These are phyloP conservation scores for Drosophila albomicans DNA, from an alignment of 1,140 invertebrate species.

Conservation along the genomic window DNA sequence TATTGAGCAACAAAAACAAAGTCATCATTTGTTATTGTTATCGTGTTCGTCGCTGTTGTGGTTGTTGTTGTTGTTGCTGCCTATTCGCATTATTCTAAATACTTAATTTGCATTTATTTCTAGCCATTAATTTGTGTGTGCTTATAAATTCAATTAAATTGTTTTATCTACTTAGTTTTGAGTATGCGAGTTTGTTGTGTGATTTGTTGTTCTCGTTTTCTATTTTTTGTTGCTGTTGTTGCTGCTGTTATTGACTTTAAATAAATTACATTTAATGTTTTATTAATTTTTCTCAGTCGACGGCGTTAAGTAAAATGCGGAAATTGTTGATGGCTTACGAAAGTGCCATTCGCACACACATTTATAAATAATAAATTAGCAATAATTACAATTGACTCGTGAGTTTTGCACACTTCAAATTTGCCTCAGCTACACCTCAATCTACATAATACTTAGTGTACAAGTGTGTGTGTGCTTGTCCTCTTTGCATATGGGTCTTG, in stretches of 20 bases:
- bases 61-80: conserved; percentile 39
- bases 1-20: conserved; percentile 70
- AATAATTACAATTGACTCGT: conserved; percentile 41
- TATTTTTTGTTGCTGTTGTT: not conserved
- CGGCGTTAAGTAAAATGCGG: conserved; percentile 64
- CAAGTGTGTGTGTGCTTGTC: conserved; percentile 19
- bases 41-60: conserved; percentile 4
- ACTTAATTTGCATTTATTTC: conserved; percentile 80
- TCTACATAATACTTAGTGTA: not conserved
- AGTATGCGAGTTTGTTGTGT: conserved; percentile 39
- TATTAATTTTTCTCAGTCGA: conserved; percentile 75
- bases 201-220: conserved; percentile 46
- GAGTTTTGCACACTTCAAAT: conserved; percentile 18
- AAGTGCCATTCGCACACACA: conserved; percentile 43
- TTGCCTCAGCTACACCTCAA: conserved; percentile 8
- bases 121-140: conserved; percentile 72
- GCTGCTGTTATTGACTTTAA: conserved; percentile 22
- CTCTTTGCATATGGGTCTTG: conserved; percentile 33
- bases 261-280: conserved; percentile 70
- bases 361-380: conserved; percentile 44
- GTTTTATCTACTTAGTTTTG: conserved; percentile 65
- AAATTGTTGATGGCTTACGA: conserved; percentile 48
- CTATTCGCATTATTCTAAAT: conserved; percentile 69
- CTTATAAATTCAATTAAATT: conserved; percentile 81
- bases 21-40: conserved; percentile 58